A percentile compares a stretch with the other conserved stretches of the same genome.
Evolutionary conservation across 2,797 vertebrate genomes (phyloP).

Genomic region (Saxicola maurus): DNA sequence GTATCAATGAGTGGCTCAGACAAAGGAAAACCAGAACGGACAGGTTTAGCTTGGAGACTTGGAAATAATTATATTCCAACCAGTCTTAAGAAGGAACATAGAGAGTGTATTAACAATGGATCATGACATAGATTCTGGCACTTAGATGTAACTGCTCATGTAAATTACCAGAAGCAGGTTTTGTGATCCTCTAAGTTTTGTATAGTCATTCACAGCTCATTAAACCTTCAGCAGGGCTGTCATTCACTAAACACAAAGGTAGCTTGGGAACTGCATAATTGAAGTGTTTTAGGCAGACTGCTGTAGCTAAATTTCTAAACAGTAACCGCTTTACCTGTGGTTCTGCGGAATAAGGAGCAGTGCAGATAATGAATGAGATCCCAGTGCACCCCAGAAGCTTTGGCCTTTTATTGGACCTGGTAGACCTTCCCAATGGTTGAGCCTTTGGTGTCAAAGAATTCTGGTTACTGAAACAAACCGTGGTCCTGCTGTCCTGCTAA

Average conservation of each 20-base stretch:
- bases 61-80: constrained; percentile 24
- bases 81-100: not conserved
- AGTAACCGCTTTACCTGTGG: not conserved
- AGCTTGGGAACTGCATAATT: constrained; percentile 37
- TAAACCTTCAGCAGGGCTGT: constrained; percentile 40
- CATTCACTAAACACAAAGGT: constrained; percentile 31
- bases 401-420: not conserved
- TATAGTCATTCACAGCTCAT: constrained; percentile 49
- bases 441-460: not conserved
- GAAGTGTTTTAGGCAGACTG: constrained; percentile 7
- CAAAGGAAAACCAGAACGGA: constrained; percentile 15
- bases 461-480: not conserved
- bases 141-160: constrained; percentile 33
- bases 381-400: not conserved
- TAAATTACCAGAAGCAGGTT: constrained; percentile 48
- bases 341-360: not conserved
- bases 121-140: constrained; percentile 21
- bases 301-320: constrained; percentile 3
- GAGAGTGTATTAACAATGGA: constrained; percentile 27
- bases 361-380: not conserved
- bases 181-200: constrained; percentile 45
- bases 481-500: not conserved
- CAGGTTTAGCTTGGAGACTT: constrained; percentile 28
- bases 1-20: not conserved
- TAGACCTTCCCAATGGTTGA: not conserved